Conservation (phyloP, 2,113 vertebrate genomes). For the Gymnogyps californianus region DNA sequence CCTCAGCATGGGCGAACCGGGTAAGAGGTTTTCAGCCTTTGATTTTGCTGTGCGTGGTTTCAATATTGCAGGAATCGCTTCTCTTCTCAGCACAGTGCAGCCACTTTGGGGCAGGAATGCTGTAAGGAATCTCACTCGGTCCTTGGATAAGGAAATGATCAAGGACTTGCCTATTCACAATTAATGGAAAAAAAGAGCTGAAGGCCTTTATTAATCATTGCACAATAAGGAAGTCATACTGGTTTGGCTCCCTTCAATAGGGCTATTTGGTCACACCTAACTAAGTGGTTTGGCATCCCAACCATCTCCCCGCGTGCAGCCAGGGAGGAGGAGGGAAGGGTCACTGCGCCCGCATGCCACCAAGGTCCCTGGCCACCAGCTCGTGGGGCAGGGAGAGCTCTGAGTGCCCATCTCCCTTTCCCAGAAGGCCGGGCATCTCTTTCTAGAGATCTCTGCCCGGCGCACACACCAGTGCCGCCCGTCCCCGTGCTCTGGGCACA, state of each 20-base stretch:
- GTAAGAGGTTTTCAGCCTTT: neutral
- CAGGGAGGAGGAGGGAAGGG: neutral
- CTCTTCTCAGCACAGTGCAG: neutral
- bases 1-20: neutral
- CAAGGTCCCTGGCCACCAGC: neutral
- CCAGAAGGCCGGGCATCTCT: neutral
- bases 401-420: neutral
- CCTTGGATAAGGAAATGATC: conserved; percentile 54
- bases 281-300: conserved; percentile 33
- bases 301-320: neutral
- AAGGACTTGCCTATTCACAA: conserved; percentile 52
- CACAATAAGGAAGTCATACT: conserved; percentile 49
- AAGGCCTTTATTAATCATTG: conserved; percentile 56
- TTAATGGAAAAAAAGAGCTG: conserved; percentile 31
- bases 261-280: conserved; percentile 42
- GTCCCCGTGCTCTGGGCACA: neutral
- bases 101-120: conserved; percentile 22
- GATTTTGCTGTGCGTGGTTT: neutral
- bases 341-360: neutral
- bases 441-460: neutral
- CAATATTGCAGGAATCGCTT: neutral
- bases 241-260: conserved; percentile 35
- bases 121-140: conserved; percentile 43
- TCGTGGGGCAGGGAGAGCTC: neutral
- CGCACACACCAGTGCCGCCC: neutral